These are phyloP conservation scores for Tinamus guttatus DNA, from an alignment of 2,113 vertebrate genomes.

Conservation along the genomic window DNA sequence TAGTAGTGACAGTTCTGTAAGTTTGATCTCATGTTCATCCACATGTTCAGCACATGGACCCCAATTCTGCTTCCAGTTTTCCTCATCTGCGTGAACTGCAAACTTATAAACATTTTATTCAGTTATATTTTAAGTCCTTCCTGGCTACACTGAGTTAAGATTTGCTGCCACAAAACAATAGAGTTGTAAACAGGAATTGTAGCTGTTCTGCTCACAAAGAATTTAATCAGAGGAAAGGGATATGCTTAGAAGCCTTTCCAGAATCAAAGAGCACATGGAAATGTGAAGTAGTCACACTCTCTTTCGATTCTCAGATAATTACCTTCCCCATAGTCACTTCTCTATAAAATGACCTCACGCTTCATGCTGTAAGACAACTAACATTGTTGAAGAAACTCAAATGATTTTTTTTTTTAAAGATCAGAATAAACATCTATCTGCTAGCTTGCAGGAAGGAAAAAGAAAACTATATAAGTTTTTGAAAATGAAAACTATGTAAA, in stretches of 20 bases:
- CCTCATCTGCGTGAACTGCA: background rate
- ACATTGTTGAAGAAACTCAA: background rate
- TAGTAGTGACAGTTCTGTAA: slow-evolving; percentile 1
- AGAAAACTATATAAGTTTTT: background rate
- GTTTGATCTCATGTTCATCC: slow-evolving; percentile 4
- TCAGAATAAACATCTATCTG: background rate
- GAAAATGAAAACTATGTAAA: background rate
- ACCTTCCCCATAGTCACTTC: background rate
- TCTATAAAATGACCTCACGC: background rate
- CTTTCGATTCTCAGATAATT: background rate
- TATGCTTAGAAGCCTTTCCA: background rate
- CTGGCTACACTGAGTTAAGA: background rate
- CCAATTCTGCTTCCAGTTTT: background rate
- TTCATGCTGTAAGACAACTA: background rate
- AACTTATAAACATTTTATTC: slow-evolving; percentile 40
- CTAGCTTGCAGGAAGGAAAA: background rate
- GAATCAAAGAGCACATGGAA: background rate
- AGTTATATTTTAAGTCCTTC: background rate
- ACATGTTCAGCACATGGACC: background rate
- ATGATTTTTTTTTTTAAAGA: background rate
- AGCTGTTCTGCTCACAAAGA: background rate
- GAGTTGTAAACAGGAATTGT: background rate
- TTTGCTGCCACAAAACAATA: background rate
- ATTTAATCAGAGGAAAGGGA: background rate
- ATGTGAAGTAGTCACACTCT: background rate